phyloP scores from a whole-genome alignment of 30 jellyfish, hydroid and myxozoan species.

The Aurelia aurita complex sp. Pacific region DNA sequence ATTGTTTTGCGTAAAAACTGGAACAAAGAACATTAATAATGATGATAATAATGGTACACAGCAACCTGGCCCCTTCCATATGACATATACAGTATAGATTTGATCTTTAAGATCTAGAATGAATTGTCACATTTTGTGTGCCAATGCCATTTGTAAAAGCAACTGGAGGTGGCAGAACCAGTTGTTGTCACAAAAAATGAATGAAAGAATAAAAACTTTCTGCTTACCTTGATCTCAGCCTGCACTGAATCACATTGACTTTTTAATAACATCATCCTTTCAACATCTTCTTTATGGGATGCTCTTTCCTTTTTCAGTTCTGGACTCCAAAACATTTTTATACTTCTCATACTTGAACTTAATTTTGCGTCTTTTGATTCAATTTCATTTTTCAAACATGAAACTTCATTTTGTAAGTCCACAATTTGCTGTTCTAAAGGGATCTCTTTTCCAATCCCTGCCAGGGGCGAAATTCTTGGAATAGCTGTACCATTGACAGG shows the following conservation, averaged over 20 bases:
- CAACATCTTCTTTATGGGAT: slow-evolving; percentile 85
- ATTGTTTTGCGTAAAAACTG: too few relatives aligned
- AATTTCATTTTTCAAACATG: slow-evolving; percentile 61
- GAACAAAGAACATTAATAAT: too few relatives aligned
- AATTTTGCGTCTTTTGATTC: slow-evolving; percentile 90
- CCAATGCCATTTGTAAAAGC: too few relatives aligned
- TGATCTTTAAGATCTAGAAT: too few relatives aligned
- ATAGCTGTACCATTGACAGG: slow-evolving; percentile 53
- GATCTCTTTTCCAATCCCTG: slow-evolving; percentile 46
- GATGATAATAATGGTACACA: too few relatives aligned
- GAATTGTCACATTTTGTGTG: too few relatives aligned
- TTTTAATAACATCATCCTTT: slow-evolving; percentile 53
- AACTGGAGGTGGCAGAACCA: too few relatives aligned
- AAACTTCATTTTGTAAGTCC: slow-evolving; percentile 79
- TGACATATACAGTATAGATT: not conserved
- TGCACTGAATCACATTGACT: slow-evolving; percentile 53
- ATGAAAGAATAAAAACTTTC: not conserved
- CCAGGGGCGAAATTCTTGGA: slow-evolving; percentile 57
- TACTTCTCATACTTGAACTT: slow-evolving; percentile 90
- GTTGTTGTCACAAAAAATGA: not conserved
- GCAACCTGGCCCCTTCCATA: not conserved
- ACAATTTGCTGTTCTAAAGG: slow-evolving; percentile 58
- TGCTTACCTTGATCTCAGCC: slow-evolving; percentile 74
- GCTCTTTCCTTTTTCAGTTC: slow-evolving; percentile 93
- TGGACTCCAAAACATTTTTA: slow-evolving; percentile 97